A percentile compares a stretch with the other conserved stretches of the same genome.
These are phyloP conservation scores for Meda fulgida DNA, from an alignment of 2,797 vertebrate species.

Conservation along the genomic window DNA sequence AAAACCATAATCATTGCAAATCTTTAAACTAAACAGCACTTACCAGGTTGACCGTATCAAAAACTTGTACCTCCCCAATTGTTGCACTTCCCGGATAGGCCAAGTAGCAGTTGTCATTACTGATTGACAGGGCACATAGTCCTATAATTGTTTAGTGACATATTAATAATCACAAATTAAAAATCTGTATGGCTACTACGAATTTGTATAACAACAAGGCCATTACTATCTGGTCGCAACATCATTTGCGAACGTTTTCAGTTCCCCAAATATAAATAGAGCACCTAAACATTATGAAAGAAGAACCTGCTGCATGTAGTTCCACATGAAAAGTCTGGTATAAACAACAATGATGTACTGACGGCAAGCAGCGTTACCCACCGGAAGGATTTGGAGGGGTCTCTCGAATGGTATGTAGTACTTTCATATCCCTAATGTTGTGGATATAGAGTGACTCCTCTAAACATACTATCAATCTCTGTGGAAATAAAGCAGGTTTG, in stretches of 20 bases:
- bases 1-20: not conserved
- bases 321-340: not conserved
- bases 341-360: not conserved
- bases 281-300: constrained; percentile 26
- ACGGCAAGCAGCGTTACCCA: constrained; percentile 62
- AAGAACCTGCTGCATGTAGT: not conserved
- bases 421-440: constrained; percentile 99
- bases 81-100: constrained; percentile 96
- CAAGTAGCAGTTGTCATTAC: constrained; percentile 97
- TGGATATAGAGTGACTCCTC: constrained; percentile 99
- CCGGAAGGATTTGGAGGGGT: constrained; percentile 97
- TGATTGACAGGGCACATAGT: constrained; percentile 94
- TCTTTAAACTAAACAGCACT: constrained; percentile 56
- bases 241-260: not conserved
- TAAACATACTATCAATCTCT: constrained; percentile 98
- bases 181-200: not conserved
- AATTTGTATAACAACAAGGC: not conserved
- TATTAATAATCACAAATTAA: constrained; percentile 9
- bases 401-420: constrained; percentile 97
- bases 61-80: constrained; percentile 98
- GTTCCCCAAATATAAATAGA: constrained; percentile 32
- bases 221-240: not conserved
- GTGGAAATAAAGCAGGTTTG: constrained; percentile 32
- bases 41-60: constrained; percentile 98
- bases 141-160: constrained; percentile 72